Evolutionary conservation across 2,113 vertebrate genomes (phyloP).

Genomic region (Steatornis caripensis): DNA sequence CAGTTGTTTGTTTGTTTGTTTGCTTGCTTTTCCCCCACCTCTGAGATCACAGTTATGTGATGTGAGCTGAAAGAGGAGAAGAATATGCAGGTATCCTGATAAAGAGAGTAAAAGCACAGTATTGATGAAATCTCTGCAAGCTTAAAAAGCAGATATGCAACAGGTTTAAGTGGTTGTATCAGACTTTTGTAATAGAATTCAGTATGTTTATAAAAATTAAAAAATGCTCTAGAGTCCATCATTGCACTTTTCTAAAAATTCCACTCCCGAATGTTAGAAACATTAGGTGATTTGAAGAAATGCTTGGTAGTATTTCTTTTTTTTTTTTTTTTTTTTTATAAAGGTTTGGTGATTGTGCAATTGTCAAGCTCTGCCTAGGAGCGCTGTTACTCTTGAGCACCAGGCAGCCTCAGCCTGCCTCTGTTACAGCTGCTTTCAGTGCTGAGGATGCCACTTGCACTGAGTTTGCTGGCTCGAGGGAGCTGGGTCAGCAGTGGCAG

Average conservation of each 20-base stretch:
- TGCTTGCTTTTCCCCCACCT: not conserved
- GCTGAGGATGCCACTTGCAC: not conserved
- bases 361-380: not conserved
- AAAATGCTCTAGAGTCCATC: not conserved
- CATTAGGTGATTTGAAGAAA: not conserved
- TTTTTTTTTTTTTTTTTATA: not conserved
- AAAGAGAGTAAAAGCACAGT: not conserved
- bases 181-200: not conserved
- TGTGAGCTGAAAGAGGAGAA: not conserved
- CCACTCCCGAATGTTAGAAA: not conserved
- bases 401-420: not conserved
- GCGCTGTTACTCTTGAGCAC: no score
- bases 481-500: not conserved
- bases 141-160: not conserved
- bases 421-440: not conserved
- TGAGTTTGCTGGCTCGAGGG: accelerated
- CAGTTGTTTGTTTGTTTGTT: not conserved
- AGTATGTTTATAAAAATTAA: not conserved
- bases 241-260: not conserved
- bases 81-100: not conserved
- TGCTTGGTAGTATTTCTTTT: not conserved
- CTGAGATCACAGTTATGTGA: not conserved
- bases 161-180: not conserved
- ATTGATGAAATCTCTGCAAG: not conserved
- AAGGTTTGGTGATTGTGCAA: not conserved